Evolutionary conservation across 2,113 vertebrate genomes (phyloP).

Genomic region (Austrofundulus limnaeus): DNA sequence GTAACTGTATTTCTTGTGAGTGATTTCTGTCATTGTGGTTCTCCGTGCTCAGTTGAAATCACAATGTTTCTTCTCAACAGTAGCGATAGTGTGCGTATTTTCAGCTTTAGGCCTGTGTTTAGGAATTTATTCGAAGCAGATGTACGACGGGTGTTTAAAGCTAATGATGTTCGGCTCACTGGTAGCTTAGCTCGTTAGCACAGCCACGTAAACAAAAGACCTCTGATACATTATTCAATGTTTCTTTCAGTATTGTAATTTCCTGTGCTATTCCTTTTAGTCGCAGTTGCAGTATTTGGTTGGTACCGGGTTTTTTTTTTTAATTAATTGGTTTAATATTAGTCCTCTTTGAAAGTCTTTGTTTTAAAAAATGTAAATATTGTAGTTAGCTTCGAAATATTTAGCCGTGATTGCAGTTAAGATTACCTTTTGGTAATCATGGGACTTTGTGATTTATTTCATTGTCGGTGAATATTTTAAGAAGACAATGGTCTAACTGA

Average conservation of each 20-base stretch:
- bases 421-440: too few relatives aligned
- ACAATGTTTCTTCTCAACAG: not conserved
- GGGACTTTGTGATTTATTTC: too few relatives aligned
- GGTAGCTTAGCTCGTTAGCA: slow-evolving; percentile 61
- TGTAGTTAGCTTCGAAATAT: too few relatives aligned
- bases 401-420: too few relatives aligned
- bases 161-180: slow-evolving; percentile 7
- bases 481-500: not conserved
- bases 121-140: not conserved
- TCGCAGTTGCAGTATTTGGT: not conserved
- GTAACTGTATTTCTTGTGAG: slow-evolving; percentile 61
- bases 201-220: slow-evolving; percentile 66
- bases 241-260: not conserved
- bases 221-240: not conserved
- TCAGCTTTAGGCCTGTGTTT: rapidly evolving
- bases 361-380: not conserved
- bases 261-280: not conserved
- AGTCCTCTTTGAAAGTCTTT: too few relatives aligned
- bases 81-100: not conserved
- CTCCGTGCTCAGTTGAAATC: not conserved
- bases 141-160: slow-evolving; percentile 7
- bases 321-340: not conserved
- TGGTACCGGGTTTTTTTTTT: not conserved
- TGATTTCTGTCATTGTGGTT: slow-evolving; percentile 23
- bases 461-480: not conserved